Evolutionary conservation across 1,140 invertebrate genomes (phyloP), one percentile per base, ranked within the genome.

Genomic region (Physella acuta): DNA sequence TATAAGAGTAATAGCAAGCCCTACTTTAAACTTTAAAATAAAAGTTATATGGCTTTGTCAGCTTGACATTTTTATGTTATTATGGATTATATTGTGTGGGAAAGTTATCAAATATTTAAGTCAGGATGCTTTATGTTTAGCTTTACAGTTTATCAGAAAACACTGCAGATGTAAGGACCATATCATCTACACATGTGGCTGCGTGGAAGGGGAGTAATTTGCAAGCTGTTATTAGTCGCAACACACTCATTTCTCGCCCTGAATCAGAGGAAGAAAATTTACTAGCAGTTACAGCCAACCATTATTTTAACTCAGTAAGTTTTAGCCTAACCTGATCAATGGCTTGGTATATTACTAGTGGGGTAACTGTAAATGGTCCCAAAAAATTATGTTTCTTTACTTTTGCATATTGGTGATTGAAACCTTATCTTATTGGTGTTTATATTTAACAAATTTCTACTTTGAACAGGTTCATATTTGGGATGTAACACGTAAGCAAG

Each of bases 281-380:
- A 34, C 55, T 58, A 14, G 65, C 65, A 28, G 65, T 59, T 34
- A 59, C 55, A 2, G 65, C 65, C 53, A 68, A 68, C 26, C 65
- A 68, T 28, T 59, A 20, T n/a, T 30, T 26, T n/a, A 68, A 68
- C 52, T 44, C 30, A 34, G 63, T 66, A 66, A 66, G 61, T n/a
- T 49, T 14, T 49, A 49, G n/a, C n/a, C 44, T 14, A 14, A 14
- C 11, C n/a, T 49, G 11, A 49, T n/a, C n/a, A 11, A n/a, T 14
- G 11, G n/a, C n/a, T 49, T 14, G 44, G 11, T 49, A n/a, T 49
- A 49, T 49, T 11, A 49, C n/a, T n/a, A 49, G 11, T 49, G n/a
- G 11, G 11, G n/a, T 49, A 14, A 49, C n/a, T n/a, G 11, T 49
- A 11, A 49, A 49, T n/a, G n/a, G 11, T 49, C n/a, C n/a, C n/a